These are phyloP conservation scores for Ctenoplectra terminalis DNA, from an alignment of 1,140 invertebrate species.

Conservation along the genomic window DNA sequence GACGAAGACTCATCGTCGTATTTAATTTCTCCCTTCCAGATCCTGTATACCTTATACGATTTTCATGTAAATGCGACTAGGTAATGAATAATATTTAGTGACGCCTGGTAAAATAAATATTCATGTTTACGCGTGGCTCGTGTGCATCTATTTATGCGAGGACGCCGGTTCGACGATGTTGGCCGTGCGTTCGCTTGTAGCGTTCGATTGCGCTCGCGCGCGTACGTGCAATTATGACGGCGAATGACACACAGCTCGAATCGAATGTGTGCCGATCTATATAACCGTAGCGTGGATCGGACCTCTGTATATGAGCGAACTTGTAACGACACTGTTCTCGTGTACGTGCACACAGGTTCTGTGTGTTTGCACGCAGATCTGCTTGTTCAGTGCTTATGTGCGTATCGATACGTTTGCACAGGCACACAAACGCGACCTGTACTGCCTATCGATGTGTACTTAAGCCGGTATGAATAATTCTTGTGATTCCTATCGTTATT, in stretches of 20 bases:
- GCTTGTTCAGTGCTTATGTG: slow-evolving; percentile 42
- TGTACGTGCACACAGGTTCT: not conserved
- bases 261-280: not conserved
- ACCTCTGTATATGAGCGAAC: not conserved
- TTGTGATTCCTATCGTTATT: not conserved
- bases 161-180: not conserved
- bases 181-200: too few relatives aligned
- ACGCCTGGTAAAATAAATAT: slow-evolving; percentile 69
- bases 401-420: slow-evolving; percentile 53
- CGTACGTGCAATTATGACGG: slow-evolving; percentile 21
- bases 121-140: slow-evolving; percentile 54
- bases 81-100: slow-evolving; percentile 74
- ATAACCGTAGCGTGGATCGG: not conserved
- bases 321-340: not conserved
- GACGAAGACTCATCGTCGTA: not conserved
- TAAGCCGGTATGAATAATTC: slow-evolving; percentile 21
- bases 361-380: not conserved
- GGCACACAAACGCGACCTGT: slow-evolving; percentile 2
- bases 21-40: not conserved
- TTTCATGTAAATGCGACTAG: slow-evolving; percentile 68
- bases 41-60: slow-evolving; percentile 17
- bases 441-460: not conserved
- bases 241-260: not conserved
- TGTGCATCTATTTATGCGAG: slow-evolving; percentile 18
- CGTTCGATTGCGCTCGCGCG: too few relatives aligned